phyloP scores from a whole-genome alignment of 2,888 invertebrate genomes.

The Galeruca laticollis region DNA sequence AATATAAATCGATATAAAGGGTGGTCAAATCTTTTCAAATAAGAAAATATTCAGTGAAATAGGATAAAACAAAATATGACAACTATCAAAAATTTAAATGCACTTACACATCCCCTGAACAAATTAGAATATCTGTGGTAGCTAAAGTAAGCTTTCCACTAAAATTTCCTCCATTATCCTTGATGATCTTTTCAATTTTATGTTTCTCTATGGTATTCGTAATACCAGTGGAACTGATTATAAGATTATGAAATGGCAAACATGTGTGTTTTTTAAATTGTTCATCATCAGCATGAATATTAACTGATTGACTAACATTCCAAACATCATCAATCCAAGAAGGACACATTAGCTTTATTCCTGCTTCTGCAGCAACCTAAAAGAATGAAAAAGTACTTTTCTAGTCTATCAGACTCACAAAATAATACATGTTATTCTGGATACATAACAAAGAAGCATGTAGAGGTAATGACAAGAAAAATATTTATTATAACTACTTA shows the following conservation, averaged over 20 bases:
- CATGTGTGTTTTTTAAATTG: constrained; percentile 73
- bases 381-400: constrained; percentile 44
- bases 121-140: constrained; percentile 71
- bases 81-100: constrained; percentile 3
- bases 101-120: constrained; percentile 69
- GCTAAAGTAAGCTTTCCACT: constrained; percentile 66
- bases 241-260: constrained; percentile 82
- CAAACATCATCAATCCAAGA: constrained; percentile 88
- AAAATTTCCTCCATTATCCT: constrained; percentile 78
- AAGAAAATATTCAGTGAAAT: too few relatives aligned
- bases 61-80: neutral
- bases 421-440: too few relatives aligned
- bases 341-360: constrained; percentile 80
- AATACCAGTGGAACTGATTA: constrained; percentile 84
- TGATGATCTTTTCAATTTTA: constrained; percentile 76
- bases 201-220: constrained; percentile 71
- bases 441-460: too few relatives aligned
- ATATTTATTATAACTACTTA: too few relatives aligned
- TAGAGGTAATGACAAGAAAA: too few relatives aligned
- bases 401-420: too few relatives aligned
- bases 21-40: neutral
- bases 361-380: constrained; percentile 77
- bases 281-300: constrained; percentile 73
- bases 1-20: too few relatives aligned
- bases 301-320: constrained; percentile 75